A percentile compares a stretch with the other conserved stretches of the same genome.
Evolutionary conservation across 2,797 vertebrate species (phyloP).

Genomic region (Hoplostethus atlanticus): DNA sequence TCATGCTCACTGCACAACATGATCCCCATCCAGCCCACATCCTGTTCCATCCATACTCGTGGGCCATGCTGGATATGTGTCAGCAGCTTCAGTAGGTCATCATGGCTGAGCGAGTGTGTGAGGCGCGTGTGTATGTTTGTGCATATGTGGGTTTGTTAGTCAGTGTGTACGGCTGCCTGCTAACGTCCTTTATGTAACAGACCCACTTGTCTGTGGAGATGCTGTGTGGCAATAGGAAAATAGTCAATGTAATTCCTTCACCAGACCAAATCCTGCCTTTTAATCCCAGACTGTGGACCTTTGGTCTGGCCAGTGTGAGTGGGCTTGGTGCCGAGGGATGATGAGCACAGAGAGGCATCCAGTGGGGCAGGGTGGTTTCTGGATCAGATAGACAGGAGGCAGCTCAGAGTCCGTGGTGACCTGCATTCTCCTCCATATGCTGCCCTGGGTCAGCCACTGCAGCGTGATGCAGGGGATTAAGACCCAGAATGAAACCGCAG

Average conservation of each 20-base stretch:
- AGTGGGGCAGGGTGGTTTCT: conserved; percentile 64
- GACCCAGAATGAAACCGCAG: conserved; percentile 60
- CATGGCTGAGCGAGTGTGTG: conserved; percentile 31
- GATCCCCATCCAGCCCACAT: conserved; percentile 9
- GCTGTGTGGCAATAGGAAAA: conserved; percentile 24
- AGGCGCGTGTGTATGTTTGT: not conserved
- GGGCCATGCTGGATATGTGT: conserved; percentile 16
- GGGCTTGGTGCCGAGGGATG: conserved; percentile 66
- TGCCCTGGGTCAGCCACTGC: conserved; percentile 59
- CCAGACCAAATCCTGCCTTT: conserved; percentile 74
- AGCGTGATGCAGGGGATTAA: conserved; percentile 70
- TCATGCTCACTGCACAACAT: conserved; percentile 51
- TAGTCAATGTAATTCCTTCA: conserved; percentile 66
- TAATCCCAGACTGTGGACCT: conserved; percentile 74
- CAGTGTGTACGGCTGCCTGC: not conserved
- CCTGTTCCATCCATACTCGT: conserved; percentile 19
- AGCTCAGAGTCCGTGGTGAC: conserved; percentile 74
- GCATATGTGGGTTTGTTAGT: not conserved
- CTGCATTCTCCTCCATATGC: conserved; percentile 81
- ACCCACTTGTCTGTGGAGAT: conserved; percentile 51
- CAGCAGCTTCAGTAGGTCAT: conserved; percentile 55
- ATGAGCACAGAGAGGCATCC: conserved; percentile 47
- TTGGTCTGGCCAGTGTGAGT: conserved; percentile 75
- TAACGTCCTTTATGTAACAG: conserved; percentile 73
- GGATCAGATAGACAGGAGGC: conserved; percentile 73